Base-by-base conservation (phyloP, 2,888 invertebrate genomes). In the Phoenoteleia sp. region DNA sequence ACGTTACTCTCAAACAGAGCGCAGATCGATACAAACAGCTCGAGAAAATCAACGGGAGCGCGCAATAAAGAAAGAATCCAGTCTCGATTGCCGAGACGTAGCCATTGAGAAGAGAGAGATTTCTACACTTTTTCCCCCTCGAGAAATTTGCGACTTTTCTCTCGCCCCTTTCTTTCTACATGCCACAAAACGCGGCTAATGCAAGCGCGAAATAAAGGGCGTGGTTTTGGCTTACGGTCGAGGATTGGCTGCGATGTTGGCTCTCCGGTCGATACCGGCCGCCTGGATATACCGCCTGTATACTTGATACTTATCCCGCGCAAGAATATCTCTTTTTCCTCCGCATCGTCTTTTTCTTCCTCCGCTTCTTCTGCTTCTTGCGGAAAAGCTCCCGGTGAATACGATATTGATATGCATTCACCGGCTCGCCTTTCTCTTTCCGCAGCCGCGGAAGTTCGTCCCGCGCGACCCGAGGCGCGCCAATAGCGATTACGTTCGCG, bases 151-250 rank as follows among this genome's bases (percentile, higher is more conserved):
- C 77, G 82, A 83, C 76, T 76, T 82, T 77, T 66, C 81, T 81
- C 58, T 66, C 67, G 49, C 67, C 85, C 81, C 81, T 74, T 81
- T 85, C 67, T 81, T 81, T 84, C 76, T 42, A 67, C 77, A 60
- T 74, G 80, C 87, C 89, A 89, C 90, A 89, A 92, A 89, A 93
- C 90, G 91, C 87, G 90, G 91, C 90, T 92, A 92, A 92, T 92
- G 91, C 90, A 91, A 91, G 91, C 92, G 92, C 91, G 92, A 93
- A 93, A 93, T 93, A 93, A 93, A 93, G 93, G 93, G 93, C 93
- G 93, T 93, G 93, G 93, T 93, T 93, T 93, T 92, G 91, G 90
- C 90, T 91, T 91, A 92, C 91, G 90, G 91, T 86, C 92, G 91
- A 91, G 93, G 93, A 93, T 93, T 93, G 93, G 93, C 93, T 92